Conservation (phyloP, 1,140 invertebrate species). For the Heliconius melpomene region DNA sequence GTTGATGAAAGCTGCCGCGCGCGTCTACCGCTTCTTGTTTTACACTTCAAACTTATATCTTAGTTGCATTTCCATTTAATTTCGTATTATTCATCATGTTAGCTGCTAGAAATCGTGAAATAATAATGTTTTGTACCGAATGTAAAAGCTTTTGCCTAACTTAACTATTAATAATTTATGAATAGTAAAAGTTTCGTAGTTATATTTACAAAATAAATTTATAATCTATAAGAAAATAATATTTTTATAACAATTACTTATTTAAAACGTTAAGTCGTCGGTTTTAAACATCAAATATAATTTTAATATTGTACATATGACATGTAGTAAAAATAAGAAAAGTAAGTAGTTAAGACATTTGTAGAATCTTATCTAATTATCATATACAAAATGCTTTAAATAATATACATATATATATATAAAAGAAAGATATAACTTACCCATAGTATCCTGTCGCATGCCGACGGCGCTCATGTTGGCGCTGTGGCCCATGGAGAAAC, state of each 20-base stretch:
- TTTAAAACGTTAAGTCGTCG: too few species aligned
- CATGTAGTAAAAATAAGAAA: too few species aligned
- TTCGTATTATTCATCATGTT: conserved; percentile 42
- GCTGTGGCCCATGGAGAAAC: conserved; percentile 95
- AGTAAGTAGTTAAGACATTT: too few species aligned
- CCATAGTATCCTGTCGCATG: conserved; percentile 95
- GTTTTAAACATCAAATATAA: too few species aligned
- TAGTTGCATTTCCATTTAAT: conserved; percentile 48
- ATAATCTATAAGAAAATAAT: too few species aligned
- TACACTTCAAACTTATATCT: conserved; percentile 64
- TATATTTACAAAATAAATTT: too few species aligned
- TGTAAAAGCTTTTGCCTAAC: not conserved
- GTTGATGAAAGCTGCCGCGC: conserved; percentile 75
- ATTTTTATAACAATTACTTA: too few species aligned
- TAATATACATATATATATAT: too few species aligned
- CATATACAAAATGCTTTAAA: too few species aligned
- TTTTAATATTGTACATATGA: too few species aligned
- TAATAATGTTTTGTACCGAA: conserved; percentile 26
- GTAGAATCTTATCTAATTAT: too few species aligned
- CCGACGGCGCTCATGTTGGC: conserved; percentile 94
- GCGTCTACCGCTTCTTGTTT: conserved; percentile 62
- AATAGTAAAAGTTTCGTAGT: not conserved
- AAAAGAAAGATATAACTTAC: conserved; percentile 81
- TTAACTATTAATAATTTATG: not conserved
- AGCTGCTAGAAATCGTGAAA: conserved; percentile 22